phyloP scores from a whole-genome alignment of 2,888 invertebrate genomes.

The Clitarchus hookeri region DNA sequence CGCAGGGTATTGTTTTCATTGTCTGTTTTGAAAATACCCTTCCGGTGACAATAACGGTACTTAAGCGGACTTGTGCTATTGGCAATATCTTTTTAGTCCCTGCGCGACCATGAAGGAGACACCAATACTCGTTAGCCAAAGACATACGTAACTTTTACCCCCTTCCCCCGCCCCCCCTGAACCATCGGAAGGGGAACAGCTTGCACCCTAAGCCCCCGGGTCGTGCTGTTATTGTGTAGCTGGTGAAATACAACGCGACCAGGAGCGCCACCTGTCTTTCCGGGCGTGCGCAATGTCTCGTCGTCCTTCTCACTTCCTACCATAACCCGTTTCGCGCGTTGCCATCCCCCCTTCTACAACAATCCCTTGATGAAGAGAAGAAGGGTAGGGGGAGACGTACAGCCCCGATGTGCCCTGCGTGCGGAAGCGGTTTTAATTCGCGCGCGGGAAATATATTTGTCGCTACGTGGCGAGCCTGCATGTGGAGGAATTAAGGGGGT shows the following conservation, averaged over 20 bases:
- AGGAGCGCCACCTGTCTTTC: neutral
- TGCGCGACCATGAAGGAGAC: too few relatives aligned
- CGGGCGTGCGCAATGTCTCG: neutral
- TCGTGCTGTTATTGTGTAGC: neutral
- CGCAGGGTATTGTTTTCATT: too few relatives aligned
- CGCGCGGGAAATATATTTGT: conserved; percentile 14
- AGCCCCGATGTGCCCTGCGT: neutral
- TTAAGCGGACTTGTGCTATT: too few relatives aligned
- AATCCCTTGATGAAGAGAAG: neutral
- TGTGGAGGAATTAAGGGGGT: neutral
- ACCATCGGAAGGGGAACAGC: too few relatives aligned
- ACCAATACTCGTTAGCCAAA: too few relatives aligned
- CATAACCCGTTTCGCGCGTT: neutral
- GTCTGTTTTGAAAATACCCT: too few relatives aligned
- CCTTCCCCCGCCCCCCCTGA: too few relatives aligned
- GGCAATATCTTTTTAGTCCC: too few relatives aligned
- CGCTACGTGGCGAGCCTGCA: conserved; percentile 6
- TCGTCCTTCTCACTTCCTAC: neutral
- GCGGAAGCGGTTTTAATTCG: conserved; percentile 14
- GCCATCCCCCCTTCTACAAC: too few relatives aligned
- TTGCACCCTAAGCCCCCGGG: neutral
- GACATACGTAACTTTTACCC: too few relatives aligned
- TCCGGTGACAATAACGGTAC: too few relatives aligned
- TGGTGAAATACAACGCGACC: neutral
- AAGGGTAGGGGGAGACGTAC: neutral